Conservation (phyloP, 2,888 invertebrate genomes). For the Leucophenga montana region DNA sequence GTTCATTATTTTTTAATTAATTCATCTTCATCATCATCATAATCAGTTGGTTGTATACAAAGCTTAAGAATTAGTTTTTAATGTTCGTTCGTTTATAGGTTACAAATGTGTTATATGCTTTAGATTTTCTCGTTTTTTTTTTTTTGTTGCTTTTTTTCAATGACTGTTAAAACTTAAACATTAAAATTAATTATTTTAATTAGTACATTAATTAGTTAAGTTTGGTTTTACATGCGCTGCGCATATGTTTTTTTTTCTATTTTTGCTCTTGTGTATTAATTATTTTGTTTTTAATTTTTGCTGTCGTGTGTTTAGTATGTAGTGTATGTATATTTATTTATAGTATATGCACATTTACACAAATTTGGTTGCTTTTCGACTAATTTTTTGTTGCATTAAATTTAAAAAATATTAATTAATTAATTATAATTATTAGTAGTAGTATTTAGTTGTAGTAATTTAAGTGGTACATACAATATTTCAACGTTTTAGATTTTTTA, state of each 20-base stretch:
- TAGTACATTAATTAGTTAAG: constrained; percentile 55
- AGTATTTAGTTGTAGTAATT: constrained; percentile 53
- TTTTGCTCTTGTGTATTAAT: constrained; percentile 51
- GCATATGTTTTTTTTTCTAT: constrained; percentile 52
- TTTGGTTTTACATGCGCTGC: constrained; percentile 68
- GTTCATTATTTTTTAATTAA: constrained; percentile 18
- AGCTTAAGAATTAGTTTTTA: constrained; percentile 46
- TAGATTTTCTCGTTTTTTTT: constrained; percentile 29
- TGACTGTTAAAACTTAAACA: constrained; percentile 64
- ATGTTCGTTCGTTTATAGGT: constrained; percentile 12
- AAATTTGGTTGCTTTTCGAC: neutral
- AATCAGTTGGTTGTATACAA: constrained; percentile 35
- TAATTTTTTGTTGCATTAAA: constrained; percentile 22
- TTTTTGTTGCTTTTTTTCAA: constrained; percentile 50
- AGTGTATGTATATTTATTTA: constrained; percentile 34
- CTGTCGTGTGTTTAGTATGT: constrained; percentile 28
- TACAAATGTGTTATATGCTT: constrained; percentile 41
- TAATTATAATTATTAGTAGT: constrained; percentile 41
- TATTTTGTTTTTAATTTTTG: constrained; percentile 18
- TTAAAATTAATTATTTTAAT: constrained; percentile 50
- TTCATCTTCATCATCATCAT: constrained; percentile 41
- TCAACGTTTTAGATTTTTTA: constrained; percentile 35
- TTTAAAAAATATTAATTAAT: constrained; percentile 49
- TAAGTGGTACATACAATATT: constrained; percentile 45
- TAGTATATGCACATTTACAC: constrained; percentile 6